A percentile compares a stretch with the other conserved stretches of the same genome.
Conservation (phyloP, 2,888 invertebrate genomes). For the Auanema freiburgensis region DNA sequence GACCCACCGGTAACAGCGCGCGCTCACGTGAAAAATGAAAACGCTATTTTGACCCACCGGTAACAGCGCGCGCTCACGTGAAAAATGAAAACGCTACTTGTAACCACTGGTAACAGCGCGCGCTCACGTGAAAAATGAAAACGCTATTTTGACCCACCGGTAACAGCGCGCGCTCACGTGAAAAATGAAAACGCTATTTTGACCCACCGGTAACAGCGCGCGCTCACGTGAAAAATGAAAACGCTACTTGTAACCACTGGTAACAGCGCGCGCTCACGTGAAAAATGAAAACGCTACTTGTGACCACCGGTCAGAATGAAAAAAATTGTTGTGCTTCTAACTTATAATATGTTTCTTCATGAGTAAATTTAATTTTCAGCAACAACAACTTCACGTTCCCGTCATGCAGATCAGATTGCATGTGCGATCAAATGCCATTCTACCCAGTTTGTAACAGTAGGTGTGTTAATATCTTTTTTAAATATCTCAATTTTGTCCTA, state of each 20-base stretch:
- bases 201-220: too few relatives aligned
- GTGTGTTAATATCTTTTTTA: conserved; percentile 11
- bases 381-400: conserved; percentile 41
- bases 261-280: too few relatives aligned
- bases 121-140: too few relatives aligned
- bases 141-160: too few relatives aligned
- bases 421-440: conserved; percentile 61
- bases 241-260: too few relatives aligned
- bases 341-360: background rate
- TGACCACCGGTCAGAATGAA: too few relatives aligned
- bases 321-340: too few relatives aligned
- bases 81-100: background rate
- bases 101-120: too few relatives aligned
- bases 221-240: too few relatives aligned
- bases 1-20: background rate
- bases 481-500: conserved; percentile 2
- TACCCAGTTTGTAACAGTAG: conserved; percentile 64
- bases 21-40: background rate
- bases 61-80: background rate
- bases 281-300: too few relatives aligned
- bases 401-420: conserved; percentile 63
- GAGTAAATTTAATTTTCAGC: conserved; percentile 20
- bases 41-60: background rate
- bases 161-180: too few relatives aligned
- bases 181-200: too few relatives aligned